Evolutionary conservation across 2,797 vertebrate genomes (phyloP), one percentile per base, ranked within the genome.

Genomic region (Poecilia picta): DNA sequence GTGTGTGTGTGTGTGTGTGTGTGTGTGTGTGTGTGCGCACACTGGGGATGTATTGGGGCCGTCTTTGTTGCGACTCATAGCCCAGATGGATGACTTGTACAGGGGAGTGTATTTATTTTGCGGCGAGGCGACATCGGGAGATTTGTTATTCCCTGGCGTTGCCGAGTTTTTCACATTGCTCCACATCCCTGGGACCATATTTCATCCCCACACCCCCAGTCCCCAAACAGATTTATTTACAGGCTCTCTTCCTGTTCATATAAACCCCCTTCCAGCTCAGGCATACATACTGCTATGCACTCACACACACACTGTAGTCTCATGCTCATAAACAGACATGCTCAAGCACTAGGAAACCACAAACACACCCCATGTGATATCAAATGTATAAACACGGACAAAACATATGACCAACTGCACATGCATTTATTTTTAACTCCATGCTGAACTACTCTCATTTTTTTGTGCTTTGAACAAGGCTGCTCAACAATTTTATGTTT

Each of bases 211-310:
- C 94, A 93, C 93, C 93, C 94, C 90, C 95, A 92, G 93, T 95
- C 94, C 94, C 95, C 95, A 95, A 95, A 95, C 94, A 95, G 91
- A 96, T 95, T 95, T 96, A 96, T 96, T 96, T 95, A 95, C 95
- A 94, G 89, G 89, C 89, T 92, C 91, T 87, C 92, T 88, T 92
- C 89, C 89, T 91, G 89, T 89, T 90, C 91, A 90, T 86, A 91
- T 84, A 86, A 81, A 82, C 81, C 77, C 76, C 77, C 76, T 77
- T 77, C 83, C 36, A 84, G 78, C 85, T 87, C 89, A 90, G 73
- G 80, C 91, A 90, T 83, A 82, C 86, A 88, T 81, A 87, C 84
- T 73, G 53, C 80, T 73, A 77, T 79, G 84, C 18, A 68, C 78
- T 86, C 80, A 85, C 12, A 57, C 73, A 76, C 47, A 85, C 4